These are phyloP conservation scores for Girardia tigrina DNA, from an alignment of 2,888 invertebrate species.

Conservation along the genomic window DNA sequence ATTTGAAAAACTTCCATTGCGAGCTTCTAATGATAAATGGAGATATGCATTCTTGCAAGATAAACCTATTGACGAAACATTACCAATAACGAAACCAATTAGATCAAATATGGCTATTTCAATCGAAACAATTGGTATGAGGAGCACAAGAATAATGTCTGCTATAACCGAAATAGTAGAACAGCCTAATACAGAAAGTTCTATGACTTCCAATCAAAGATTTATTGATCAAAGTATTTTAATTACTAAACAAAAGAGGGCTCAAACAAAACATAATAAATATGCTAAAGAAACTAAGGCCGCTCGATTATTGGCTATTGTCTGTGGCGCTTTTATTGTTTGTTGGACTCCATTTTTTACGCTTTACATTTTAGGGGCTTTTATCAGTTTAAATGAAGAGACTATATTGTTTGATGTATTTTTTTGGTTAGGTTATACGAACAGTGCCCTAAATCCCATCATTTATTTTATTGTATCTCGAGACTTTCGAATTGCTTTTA, in stretches of 20 bases:
- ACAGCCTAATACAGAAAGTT: not conserved
- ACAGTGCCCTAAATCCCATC: conserved; percentile 83
- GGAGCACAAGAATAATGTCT: conserved; percentile 2
- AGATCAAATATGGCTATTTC: not conserved
- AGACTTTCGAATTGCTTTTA: conserved; percentile 84
- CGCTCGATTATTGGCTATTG: conserved; percentile 85
- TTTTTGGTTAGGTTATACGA: conserved; percentile 94
- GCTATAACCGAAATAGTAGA: not conserved
- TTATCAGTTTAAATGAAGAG: conserved; percentile 58
- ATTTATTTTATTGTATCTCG: conserved; percentile 85
- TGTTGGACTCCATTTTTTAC: conserved; percentile 61
- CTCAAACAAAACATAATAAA: conserved; percentile 16
- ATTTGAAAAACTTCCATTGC: conserved; percentile 14
- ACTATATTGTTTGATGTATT: conserved; percentile 65
- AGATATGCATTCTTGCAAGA: not conserved
- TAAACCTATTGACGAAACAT: not conserved
- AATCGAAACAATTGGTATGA: not conserved
- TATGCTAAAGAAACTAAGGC: conserved; percentile 74
- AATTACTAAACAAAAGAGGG: not conserved
- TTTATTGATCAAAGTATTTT: not conserved
- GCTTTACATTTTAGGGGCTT: conserved; percentile 72
- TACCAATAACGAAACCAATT: not conserved
- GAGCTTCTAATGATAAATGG: not conserved
- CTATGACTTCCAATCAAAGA: not conserved
- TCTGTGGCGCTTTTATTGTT: conserved; percentile 85